Base-by-base conservation (phyloP, 2,113 vertebrate species). In the Bubo scandiacus region DNA sequence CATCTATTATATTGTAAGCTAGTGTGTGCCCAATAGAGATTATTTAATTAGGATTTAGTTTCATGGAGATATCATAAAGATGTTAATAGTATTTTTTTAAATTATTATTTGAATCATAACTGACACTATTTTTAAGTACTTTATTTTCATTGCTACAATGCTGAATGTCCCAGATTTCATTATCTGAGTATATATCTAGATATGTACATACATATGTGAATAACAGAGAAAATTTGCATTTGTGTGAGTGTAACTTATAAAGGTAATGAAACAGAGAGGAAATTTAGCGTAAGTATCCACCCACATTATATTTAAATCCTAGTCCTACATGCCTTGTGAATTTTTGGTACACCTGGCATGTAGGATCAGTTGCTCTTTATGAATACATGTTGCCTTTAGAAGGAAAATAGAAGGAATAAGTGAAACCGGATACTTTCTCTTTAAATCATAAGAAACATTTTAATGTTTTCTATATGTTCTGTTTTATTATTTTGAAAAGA, bases 81-180 rank as follows among this genome's bases (percentile, higher is more conserved):
- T 98, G 54, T 97, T 98, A 97, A 98, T 97, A 98, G 93, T 98
- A 98, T 98, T 98, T 98, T 98, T 98, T 92, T 98, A 98, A 95
- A 97, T 97, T 97, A 98, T 98, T 96, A 97, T 98, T 98, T 98
- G 88, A 97, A 97, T 98, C 98, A 98, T 97, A 98, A 96, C 89
- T 98, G 93, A 97, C 75, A 94, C 96, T 98, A 98, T 98, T 98
- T 98, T 98, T 97, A 97, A 98, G 97, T 97, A 95, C 81, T 98
- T 97, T 98, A 98, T 98, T 98, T 98, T 98, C 97, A 97, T 96
- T 98, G 96, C 97, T 98, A 94, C 12, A 17, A 93, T 86, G 77
- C 16, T 95, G 91, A 96, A 97, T 96, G 97, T 97, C 95, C 96
- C 97, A 95, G 96, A 98, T 96, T 93, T 95, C 96, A 96, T 94